Evolutionary conservation across 2,113 vertebrate genomes (phyloP).

Genomic region (Symphodus melops): DNA sequence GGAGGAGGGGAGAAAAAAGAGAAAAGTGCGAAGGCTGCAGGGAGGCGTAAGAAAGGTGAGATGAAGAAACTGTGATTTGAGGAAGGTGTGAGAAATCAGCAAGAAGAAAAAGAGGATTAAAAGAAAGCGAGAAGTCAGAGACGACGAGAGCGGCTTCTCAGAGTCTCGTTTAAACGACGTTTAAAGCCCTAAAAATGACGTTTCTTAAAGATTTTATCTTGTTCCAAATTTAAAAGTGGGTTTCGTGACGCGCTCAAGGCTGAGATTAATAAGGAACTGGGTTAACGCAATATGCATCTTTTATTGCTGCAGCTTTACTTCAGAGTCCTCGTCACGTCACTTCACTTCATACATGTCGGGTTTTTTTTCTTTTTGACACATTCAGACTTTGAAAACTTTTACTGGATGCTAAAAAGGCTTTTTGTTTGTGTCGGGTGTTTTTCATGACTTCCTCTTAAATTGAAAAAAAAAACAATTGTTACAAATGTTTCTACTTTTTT

Average conservation of each 20-base stretch:
- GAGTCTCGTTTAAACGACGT: conserved; percentile 40
- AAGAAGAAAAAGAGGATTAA: conserved; percentile 50
- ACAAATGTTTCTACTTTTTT: no score
- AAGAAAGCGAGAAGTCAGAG: conserved; percentile 13
- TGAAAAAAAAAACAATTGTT: no score
- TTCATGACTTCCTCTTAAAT: no score
- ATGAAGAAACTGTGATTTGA: conserved; percentile 35
- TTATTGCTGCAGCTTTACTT: conserved; percentile 40
- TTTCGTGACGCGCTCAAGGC: conserved; percentile 40
- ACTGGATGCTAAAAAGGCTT: no score
- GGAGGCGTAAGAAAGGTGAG: conserved; percentile 42
- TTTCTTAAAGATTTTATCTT: conserved; percentile 60
- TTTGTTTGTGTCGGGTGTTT: no score
- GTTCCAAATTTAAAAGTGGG: conserved; percentile 54
- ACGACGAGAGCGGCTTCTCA: conserved; percentile 5
- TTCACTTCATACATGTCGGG: conserved; percentile 3
- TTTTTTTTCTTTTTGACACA: no score
- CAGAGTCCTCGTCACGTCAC: conserved; percentile 7
- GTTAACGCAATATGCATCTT: conserved; percentile 58
- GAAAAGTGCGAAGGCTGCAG: conserved; percentile 27
- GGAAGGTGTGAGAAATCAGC: conserved; percentile 19
- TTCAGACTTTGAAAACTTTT: conserved; percentile 19
- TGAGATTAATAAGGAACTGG: conserved; percentile 56
- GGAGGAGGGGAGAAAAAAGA: conserved; percentile 1
- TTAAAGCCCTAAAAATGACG: conserved; percentile 48